Evolutionary conservation across 2,797 vertebrate genomes (phyloP), one percentile per base, ranked within the genome.

Genomic region (Caiman crocodilus): DNA sequence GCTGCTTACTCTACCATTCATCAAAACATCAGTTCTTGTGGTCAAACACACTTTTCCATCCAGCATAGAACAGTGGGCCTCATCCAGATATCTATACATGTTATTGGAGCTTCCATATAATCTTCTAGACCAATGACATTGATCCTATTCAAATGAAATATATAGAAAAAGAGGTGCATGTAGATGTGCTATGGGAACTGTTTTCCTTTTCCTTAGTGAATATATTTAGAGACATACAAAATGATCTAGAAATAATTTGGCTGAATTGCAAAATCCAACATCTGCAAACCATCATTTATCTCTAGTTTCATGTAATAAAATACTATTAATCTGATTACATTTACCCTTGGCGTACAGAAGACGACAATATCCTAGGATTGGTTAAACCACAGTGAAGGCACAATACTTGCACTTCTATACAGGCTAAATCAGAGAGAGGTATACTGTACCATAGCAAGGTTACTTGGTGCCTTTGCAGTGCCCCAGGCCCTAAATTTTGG

Each of bases 31-130:
- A 42, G 0, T 10, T 8, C 69, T 23, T 21, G 69, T 50, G 10
- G 42, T 50, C 42, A 50, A 82, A 42, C 35, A 76, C 84, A 85
- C 90, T 79, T 57, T 88, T 90, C 84, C 73, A 84, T 28, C 26
- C 82, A 30, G 25, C 4, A n/a, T 76, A 25, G 16, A 69, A 1
- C 13, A 73, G 69, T 16, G 69, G 69, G 35, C 35, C 1, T 2
- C 21, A 21, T 28, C 91, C 75, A 1, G 7, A 12, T 25, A 35
- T n/a, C 3, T 14, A 6, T 14, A 61, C 78, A 64, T 92, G 76
- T 87, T 88, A 30, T 82, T 83, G 15, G 35, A 1, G 3, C 25
- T 75, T 67, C 59, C 79, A 60, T 75, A 65, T 82, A 61, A 56
- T 17, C 9, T 50, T 50, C 42, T 71, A 69, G 23, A 69, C 89